Evolutionary conservation across 2,888 invertebrate species (phyloP), one percentile per base, ranked within the genome.

Genomic region (Crepidodera aurea): DNA sequence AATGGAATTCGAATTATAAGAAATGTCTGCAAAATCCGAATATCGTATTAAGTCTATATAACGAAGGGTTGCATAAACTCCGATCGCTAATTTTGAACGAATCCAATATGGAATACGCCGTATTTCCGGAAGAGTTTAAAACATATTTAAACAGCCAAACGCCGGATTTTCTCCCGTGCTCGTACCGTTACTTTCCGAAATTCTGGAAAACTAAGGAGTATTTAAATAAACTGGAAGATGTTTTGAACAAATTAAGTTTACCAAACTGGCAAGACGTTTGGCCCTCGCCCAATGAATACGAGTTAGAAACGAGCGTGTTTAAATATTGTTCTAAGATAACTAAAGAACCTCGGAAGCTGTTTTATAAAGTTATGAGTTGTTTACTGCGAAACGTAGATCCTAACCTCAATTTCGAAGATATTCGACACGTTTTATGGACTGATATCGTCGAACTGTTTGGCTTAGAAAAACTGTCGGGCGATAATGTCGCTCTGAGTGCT

Each of bases 121-220:
- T 84, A 70, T 89, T 92, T 78, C 87, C 92, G 0, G 77, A 84
- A 15, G 89, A 90, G 73, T 85, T 92, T 60, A 84, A 83, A 60
- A 75, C 80, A 34, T 87, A 84, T 62, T 66, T 79, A 77, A 87
- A 55, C 80, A 84, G 66, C 71, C 76, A 50, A 72, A 80, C 71
- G 12, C 81, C 83, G 1, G 82, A 83, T 40, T 84, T 85, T 34
- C 83, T 87, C 70, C 89, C 91, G 0, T 86, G 88, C 66, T 84
- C 85, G 27, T 86, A 87, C 70, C 89, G 90, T 76, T 87, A 89
- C 77, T 89, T 91, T 68, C 85, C 90, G 0, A 79, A 80, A 15
- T 84, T 84, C 72, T 89, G 87, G 81, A 88, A 85, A 68, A 82
- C 79, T 66, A 71, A 79, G 27, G 79, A 83, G 51, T 85, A 87